phyloP scores from a whole-genome alignment of 2,113 vertebrate species.

The Piprites chloris region DNA sequence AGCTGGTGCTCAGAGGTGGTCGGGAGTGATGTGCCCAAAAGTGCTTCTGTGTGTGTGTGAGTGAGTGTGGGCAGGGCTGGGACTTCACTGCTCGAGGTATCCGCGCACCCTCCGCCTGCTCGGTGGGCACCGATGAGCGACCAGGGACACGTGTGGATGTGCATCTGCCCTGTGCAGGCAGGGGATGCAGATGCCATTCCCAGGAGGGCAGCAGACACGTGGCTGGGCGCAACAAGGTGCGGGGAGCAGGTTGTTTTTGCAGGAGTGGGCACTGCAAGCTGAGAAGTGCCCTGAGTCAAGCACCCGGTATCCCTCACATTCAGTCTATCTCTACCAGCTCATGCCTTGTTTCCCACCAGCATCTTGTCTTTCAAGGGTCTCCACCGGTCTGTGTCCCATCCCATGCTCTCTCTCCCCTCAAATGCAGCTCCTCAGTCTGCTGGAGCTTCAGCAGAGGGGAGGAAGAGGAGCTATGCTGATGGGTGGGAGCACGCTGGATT shows the following conservation, averaged over 20 bases:
- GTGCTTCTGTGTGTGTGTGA: neutral
- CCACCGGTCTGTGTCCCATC: neutral
- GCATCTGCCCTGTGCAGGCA: fast-evolving
- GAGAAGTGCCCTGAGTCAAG: neutral
- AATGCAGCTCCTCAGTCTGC: neutral
- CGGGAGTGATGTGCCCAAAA: neutral
- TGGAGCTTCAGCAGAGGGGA: neutral
- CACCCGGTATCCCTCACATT: neutral
- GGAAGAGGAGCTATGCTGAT: neutral
- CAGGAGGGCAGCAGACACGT: fast-evolving
- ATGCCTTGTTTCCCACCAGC: neutral
- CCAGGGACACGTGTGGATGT: neutral
- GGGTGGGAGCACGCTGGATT: too few relatives aligned
- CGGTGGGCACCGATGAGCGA: fast-evolving
- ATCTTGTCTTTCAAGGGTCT: neutral
- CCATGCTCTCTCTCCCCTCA: neutral
- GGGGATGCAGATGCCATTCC: neutral
- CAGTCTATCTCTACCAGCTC: neutral
- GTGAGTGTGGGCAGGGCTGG: neutral
- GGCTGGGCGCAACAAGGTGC: too few relatives aligned
- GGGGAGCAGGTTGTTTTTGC: neutral
- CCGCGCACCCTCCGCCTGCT: neutral
- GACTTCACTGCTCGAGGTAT: neutral
- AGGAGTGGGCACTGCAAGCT: neutral
- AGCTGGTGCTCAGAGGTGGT: neutral